Evolutionary conservation across 2,888 invertebrate genomes (phyloP).

Genomic region (Nomada lathburiana): DNA sequence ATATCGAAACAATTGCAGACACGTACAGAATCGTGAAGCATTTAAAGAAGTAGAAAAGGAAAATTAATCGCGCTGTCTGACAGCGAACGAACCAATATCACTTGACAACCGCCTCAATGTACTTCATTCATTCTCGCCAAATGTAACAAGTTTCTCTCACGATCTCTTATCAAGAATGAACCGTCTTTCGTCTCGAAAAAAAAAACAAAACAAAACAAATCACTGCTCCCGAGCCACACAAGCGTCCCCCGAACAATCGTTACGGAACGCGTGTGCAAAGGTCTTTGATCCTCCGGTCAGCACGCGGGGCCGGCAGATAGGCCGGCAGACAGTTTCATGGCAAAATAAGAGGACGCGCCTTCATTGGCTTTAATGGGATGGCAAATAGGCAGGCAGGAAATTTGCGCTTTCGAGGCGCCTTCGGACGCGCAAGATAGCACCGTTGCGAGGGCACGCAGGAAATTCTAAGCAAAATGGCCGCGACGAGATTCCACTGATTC

Average conservation of each 20-base stretch:
- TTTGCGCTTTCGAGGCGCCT: constrained; percentile 78
- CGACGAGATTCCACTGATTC: constrained; percentile 64
- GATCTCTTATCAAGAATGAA: background rate
- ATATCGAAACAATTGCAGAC: too few species aligned
- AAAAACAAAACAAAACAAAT: background rate
- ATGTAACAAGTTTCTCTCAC: background rate
- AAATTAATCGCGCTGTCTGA: constrained; percentile 1
- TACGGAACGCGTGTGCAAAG: constrained; percentile 33
- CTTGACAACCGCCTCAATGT: background rate
- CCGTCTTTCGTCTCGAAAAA: background rate
- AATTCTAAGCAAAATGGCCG: constrained; percentile 72
- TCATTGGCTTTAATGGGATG: constrained; percentile 78
- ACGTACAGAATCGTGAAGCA: too few species aligned
- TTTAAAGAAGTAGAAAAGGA: too few species aligned
- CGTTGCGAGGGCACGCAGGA: constrained; percentile 68
- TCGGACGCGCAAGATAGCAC: constrained; percentile 49
- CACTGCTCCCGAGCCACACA: background rate
- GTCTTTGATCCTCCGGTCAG: constrained; percentile 56
- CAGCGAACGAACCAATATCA: background rate
- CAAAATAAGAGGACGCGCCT: constrained; percentile 69
- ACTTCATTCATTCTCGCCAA: background rate
- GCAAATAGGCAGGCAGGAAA: constrained; percentile 79
- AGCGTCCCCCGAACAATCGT: constrained; percentile 4
- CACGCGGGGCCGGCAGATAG: constrained; percentile 27
- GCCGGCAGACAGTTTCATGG: constrained; percentile 68